phyloP scores from a whole-genome alignment of 92 coral and sea anemone genomes.

The Phymanthus crucifer region DNA sequence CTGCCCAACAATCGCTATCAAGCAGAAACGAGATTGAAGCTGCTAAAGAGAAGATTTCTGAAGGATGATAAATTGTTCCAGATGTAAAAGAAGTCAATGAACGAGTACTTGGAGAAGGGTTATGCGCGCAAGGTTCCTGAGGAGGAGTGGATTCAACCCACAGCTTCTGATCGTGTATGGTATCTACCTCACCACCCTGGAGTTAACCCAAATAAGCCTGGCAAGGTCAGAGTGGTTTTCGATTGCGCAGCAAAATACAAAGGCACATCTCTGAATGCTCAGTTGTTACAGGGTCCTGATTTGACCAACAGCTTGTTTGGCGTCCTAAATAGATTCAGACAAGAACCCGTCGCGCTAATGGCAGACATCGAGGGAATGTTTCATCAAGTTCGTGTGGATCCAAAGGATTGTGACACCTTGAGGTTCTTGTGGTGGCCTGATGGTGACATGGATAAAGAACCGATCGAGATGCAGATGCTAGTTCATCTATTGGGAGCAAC shows the following conservation, averaged over 20 bases:
- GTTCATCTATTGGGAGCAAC: neutral
- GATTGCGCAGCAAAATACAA: too few relatives aligned
- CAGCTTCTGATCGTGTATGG: too few relatives aligned
- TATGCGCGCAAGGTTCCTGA: neutral
- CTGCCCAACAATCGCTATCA: too few relatives aligned
- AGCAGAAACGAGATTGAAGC: too few relatives aligned
- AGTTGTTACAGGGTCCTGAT: neutral
- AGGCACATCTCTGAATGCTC: neutral
- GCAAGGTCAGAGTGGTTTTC: too few relatives aligned
- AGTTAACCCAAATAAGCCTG: too few relatives aligned
- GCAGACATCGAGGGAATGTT: constrained; percentile 5
- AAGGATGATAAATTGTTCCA: neutral
- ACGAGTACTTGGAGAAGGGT: neutral
- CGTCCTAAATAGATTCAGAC: neutral
- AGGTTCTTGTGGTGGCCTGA: too few relatives aligned
- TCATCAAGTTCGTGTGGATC: neutral
- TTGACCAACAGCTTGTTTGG: neutral
- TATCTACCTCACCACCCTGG: too few relatives aligned
- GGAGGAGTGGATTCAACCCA: neutral
- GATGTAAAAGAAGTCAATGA: neutral
- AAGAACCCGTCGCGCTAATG: neutral
- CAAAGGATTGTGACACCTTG: neutral
- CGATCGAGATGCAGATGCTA: neutral
- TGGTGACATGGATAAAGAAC: neutral
- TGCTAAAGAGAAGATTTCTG: neutral